Evolutionary conservation across 1,140 invertebrate genomes (phyloP).

Genomic region (Lepeophtheirus salmonis): DNA sequence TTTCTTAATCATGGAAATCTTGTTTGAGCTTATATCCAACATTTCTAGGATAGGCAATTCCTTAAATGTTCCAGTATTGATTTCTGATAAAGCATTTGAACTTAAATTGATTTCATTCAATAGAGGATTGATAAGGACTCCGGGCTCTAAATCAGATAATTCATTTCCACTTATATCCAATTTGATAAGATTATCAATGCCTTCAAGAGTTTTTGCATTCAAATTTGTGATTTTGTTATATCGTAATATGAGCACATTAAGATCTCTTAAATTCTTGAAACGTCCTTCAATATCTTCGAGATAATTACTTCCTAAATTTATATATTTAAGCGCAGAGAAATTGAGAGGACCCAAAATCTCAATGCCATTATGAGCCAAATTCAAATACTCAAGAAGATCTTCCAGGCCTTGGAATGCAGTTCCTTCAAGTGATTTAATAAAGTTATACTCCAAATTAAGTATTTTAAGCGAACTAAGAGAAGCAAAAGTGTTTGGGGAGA

Average conservation of each 20-base stretch:
- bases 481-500: slow-evolving; percentile 53
- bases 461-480: slow-evolving; percentile 36
- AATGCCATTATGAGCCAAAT: slow-evolving; percentile 53
- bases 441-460: slow-evolving; percentile 56
- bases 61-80: slow-evolving; percentile 25
- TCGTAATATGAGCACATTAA: slow-evolving; percentile 50
- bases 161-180: slow-evolving; percentile 47
- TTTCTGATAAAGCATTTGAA: slow-evolving; percentile 25
- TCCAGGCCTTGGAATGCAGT: slow-evolving; percentile 55
- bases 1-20: slow-evolving; percentile 25
- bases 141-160: slow-evolving; percentile 49
- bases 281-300: slow-evolving; percentile 27
- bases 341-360: slow-evolving; percentile 27
- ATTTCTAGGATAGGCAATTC: slow-evolving; percentile 25
- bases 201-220: slow-evolving; percentile 45
- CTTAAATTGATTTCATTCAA: slow-evolving; percentile 24
- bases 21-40: slow-evolving; percentile 27
- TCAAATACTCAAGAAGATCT: slow-evolving; percentile 45
- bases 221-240: slow-evolving; percentile 46
- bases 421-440: slow-evolving; percentile 44
- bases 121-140: slow-evolving; percentile 23
- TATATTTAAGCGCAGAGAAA: slow-evolving; percentile 30
- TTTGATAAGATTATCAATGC: slow-evolving; percentile 38
- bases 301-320: slow-evolving; percentile 59
- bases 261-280: slow-evolving; percentile 43